phyloP scores from a whole-genome alignment of 2,797 vertebrate species.

The Mastacembelus armatus region DNA sequence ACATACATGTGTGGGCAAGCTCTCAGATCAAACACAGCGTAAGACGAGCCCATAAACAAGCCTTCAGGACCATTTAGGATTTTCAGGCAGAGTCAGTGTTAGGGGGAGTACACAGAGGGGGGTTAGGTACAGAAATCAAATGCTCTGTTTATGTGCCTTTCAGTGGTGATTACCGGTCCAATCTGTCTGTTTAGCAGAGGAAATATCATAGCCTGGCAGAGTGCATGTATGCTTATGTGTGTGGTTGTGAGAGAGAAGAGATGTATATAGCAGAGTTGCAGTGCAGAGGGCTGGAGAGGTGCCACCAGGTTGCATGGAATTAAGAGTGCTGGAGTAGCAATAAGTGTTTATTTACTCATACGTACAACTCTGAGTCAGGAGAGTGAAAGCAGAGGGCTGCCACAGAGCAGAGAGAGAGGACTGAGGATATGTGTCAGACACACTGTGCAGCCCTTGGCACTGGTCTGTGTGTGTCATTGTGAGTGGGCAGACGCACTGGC shows the following conservation, averaged over 20 bases:
- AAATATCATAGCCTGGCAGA: conserved; percentile 80
- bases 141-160: conserved; percentile 90
- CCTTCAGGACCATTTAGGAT: conserved; percentile 89
- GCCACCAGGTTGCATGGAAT: conserved; percentile 65
- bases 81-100: conserved; percentile 71
- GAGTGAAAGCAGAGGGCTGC: conserved; percentile 75
- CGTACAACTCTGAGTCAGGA: conserved; percentile 54
- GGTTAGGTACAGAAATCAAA: conserved; percentile 79
- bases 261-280: conserved; percentile 62
- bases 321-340: conserved; percentile 56
- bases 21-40: conserved; percentile 87
- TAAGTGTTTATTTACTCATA: conserved; percentile 79
- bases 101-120: conserved; percentile 34
- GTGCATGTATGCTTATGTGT: conserved; percentile 13
- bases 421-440: conserved; percentile 69
- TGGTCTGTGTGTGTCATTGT: conserved; percentile 40
- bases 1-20: conserved; percentile 79
- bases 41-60: conserved; percentile 90
- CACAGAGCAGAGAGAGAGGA: conserved; percentile 46
- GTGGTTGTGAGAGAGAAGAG: conserved; percentile 37
- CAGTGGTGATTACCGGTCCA: conserved; percentile 88
- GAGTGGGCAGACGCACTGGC: conserved; percentile 63
- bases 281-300: conserved; percentile 56
- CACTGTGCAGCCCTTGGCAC: conserved; percentile 59
- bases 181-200: conserved; percentile 85